Evolutionary conservation across 2,888 invertebrate species (phyloP).

Genomic region (Epirrhoe tristata): DNA sequence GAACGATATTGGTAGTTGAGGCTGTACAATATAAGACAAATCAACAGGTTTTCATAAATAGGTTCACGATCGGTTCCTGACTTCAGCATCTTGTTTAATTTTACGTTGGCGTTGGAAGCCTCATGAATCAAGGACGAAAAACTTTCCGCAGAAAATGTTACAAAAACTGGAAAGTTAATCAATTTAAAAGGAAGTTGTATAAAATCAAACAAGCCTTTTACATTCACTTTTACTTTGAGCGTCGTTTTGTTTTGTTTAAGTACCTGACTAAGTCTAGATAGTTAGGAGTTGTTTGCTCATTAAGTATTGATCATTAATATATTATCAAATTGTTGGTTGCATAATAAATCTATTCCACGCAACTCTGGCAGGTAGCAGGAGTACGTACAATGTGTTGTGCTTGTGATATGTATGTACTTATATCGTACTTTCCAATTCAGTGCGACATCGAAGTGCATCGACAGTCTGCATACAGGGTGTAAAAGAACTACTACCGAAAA

Average conservation of each 20-base stretch:
- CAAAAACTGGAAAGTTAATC: constrained; percentile 4
- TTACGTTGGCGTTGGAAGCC: neutral
- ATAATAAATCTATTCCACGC: neutral
- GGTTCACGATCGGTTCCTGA: neutral
- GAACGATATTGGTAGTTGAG: neutral
- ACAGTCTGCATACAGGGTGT: neutral
- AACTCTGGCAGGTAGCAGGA: neutral
- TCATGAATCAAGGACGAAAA: neutral
- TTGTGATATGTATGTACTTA: too few species aligned
- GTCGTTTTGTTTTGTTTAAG: neutral
- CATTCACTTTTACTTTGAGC: too few species aligned
- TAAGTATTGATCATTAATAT: neutral
- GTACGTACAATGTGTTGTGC: neutral
- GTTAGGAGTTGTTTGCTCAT: neutral
- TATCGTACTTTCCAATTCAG: too few species aligned
- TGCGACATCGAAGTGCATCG: neutral
- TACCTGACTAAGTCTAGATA: neutral
- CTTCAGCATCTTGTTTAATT: neutral
- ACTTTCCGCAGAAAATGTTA: neutral
- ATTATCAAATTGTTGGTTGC: neutral
- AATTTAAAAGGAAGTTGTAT: constrained; percentile 1
- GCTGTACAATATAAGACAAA: neutral
- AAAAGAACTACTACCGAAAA: neutral
- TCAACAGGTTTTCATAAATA: neutral
- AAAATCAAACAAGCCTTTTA: neutral